phyloP scores from a whole-genome alignment of 2,113 vertebrate genomes.

The Urocynchramus pylzowi region DNA sequence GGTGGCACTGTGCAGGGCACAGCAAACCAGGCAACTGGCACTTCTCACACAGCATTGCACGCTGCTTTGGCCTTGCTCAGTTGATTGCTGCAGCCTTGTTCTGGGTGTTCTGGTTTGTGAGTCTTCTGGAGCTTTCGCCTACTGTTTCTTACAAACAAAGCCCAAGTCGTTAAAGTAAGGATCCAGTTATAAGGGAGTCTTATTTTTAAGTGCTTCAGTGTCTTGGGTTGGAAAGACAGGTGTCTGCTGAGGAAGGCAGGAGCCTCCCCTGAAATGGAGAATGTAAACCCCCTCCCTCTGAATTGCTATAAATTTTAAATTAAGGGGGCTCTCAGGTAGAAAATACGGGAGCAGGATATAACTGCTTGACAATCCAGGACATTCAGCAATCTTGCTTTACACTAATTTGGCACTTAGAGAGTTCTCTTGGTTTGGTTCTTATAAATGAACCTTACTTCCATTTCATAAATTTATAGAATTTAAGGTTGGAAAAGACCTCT shows the following conservation, averaged over 20 bases:
- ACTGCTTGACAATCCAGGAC: too few relatives aligned
- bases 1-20: not conserved
- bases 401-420: not conserved
- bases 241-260: too few relatives aligned
- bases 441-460: not conserved
- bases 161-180: not conserved
- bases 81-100: not conserved
- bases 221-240: too few relatives aligned
- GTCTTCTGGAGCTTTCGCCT: not conserved
- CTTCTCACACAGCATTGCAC: not conserved
- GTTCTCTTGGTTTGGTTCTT: not conserved
- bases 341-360: too few relatives aligned
- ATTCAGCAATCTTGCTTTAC: not conserved
- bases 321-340: too few relatives aligned
- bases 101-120: not conserved
- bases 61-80: not conserved
- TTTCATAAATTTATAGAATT: not conserved
- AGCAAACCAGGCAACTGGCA: not conserved
- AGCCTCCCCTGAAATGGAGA: too few relatives aligned
- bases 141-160: accelerated
- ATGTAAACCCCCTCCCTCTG: too few relatives aligned
- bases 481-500: not conserved
- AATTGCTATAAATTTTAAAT: too few relatives aligned
- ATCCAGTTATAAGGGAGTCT: not conserved
- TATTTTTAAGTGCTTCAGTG: not conserved